Evolutionary conservation across 2,888 invertebrate genomes (phyloP).

Genomic region (Hemithea aestivaria): DNA sequence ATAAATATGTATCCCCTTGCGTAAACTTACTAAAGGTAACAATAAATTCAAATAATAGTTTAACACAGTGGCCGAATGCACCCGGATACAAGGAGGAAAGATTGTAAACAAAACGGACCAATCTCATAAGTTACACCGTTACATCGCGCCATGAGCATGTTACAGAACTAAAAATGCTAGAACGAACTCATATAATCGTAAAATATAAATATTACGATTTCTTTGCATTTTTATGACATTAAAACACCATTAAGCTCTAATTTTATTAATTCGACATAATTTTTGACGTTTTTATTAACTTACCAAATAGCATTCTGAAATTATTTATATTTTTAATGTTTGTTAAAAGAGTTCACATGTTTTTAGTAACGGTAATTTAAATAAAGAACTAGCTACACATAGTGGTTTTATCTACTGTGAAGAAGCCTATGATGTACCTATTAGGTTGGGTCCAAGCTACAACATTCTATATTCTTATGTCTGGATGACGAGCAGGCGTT

Average conservation of each 20-base stretch:
- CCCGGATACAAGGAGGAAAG: slow-evolving; percentile 45
- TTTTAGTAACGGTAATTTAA: too few species aligned
- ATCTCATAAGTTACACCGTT: slow-evolving; percentile 39
- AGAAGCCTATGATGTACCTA: too few species aligned
- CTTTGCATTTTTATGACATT: neutral
- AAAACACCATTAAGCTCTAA: neutral
- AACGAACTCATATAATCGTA: slow-evolving; percentile 11
- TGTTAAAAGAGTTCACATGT: too few species aligned
- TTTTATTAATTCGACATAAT: neutral
- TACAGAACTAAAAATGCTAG: slow-evolving; percentile 19
- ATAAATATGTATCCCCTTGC: too few species aligned
- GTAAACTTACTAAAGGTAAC: slow-evolving; percentile 31
- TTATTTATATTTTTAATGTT: too few species aligned
- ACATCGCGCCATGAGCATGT: slow-evolving; percentile 6
- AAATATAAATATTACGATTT: neutral
- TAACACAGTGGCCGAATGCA: slow-evolving; percentile 42
- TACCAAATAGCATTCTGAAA: neutral
- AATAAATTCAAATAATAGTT: slow-evolving; percentile 44
- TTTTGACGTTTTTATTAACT: slow-evolving; percentile 3
- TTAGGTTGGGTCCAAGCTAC: too few species aligned
- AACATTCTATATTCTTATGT: too few species aligned
- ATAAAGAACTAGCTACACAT: too few species aligned
- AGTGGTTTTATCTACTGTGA: too few species aligned
- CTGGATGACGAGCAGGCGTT: too few species aligned
- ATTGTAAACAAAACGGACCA: slow-evolving; percentile 42